Base-by-base conservation (phyloP, 2,888 invertebrate genomes). In the Lasioglossum lativentre region DNA sequence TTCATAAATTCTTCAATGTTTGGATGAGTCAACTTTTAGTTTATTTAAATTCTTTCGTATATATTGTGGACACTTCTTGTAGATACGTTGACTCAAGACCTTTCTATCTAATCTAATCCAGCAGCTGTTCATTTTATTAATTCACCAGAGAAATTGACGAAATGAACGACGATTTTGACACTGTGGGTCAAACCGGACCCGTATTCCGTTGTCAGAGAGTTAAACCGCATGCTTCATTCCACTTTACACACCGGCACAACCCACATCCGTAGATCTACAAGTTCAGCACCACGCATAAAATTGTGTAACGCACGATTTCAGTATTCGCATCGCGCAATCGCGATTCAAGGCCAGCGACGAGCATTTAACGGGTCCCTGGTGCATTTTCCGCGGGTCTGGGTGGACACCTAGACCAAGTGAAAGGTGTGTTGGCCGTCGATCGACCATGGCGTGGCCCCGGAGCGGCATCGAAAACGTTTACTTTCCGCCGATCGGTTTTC, bases 401-500 rank as follows among this genome's bases (percentile, higher is more conserved):
- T 16, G 34, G 70, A 40, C 70, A 23, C 70, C 23, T 34, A 38
- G 70, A 40, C 70, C 70, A 40, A 70, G 70, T 70, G 70, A 70
- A 70, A 70, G 70, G 40, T 40, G 40, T 70, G n/a, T 68, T 19
- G 63, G 63, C 30, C 14, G 63, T 19, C 16, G 63, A 63, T 63
- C 30, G 63, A 2, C 30, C 19, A 34, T 30, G 30, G 19, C 30
- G 30, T 27, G 45, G 34, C 47, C 68, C 19, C 47, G 38, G 34
- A 70, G 56, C 71, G 40, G 56, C 52, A 40, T 38, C 52, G 78
- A 70, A 77, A 70, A 68, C 70, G 68, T 77, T 77, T 68, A 77
- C 77, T 77, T 77, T 77, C 77, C 77, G 68, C 3, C 47, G 68
- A 77, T 71, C 40, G 38, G 40, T 40, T 77, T 52, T 27, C 71